Base-by-base conservation (phyloP, 2,797 vertebrate genomes). In the Melanotaenia boesemani region DNA sequence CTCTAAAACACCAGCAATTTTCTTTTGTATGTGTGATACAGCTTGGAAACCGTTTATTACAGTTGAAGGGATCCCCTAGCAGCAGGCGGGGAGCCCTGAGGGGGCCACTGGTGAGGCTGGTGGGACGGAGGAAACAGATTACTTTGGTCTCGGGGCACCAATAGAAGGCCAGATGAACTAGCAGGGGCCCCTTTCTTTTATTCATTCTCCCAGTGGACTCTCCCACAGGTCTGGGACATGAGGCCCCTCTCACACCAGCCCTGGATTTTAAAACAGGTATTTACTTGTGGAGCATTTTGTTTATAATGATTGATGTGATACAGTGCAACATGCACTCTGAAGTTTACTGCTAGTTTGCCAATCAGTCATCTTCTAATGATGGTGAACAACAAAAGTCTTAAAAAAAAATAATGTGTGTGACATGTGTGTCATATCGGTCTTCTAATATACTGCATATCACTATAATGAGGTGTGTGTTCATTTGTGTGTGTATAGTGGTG, bases 101-200 rank as follows among this genome's bases (percentile, higher is more conserved):
- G 93, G 44, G 91, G 86, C 84, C 79, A 72, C 63, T 80, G 80
- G 75, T 86, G 91, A 90, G 84, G 90, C 84, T 78, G 76, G 66
- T 88, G 92, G 78, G 92, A 93, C 75, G 92, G 91, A 95, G 94
- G 94, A 92, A 90, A 93, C 94, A 96, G 96, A 95, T 95, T 95
- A 95, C 88, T 90, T 92, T 80, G 88, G 93, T 95, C 94, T 95
- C 94, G 85, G 94, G 96, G 94, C 94, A 95, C 93, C 93, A 94
- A 95, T 97, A 96, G 95, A 95, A 86, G 93, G 93, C 92, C 95
- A 95, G 93, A 95, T 93, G 94, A 93, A 93, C 94, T 96, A 96
- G 95, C 93, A 95, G 95, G 95, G 95, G 95, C 70, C 91, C 91
- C 94, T 94, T 89, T 92, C 95, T 95, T 95, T 95, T 93, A 92